phyloP scores from a whole-genome alignment of 2,113 vertebrate genomes.

The Sinocyclocheilus grahami region DNA sequence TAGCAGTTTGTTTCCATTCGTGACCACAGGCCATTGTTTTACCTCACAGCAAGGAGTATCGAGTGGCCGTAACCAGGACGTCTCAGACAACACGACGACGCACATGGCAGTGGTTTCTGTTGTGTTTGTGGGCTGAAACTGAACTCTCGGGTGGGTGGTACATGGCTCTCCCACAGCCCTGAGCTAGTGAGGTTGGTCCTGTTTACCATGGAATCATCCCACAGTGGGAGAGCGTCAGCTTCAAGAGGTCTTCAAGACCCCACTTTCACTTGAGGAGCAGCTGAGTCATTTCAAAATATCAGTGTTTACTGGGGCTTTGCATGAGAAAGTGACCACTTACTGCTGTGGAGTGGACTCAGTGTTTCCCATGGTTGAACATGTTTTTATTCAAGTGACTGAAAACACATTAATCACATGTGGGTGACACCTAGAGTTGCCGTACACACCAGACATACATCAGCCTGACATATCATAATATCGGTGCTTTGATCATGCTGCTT shows the following conservation, averaged over 20 bases:
- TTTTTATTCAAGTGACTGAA: conserved; percentile 66
- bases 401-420: conserved; percentile 61
- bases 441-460: conserved; percentile 13
- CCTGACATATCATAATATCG: conserved; percentile 43
- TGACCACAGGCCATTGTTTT: conserved; percentile 57
- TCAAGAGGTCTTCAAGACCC: conserved; percentile 56
- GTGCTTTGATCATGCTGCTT: conserved; percentile 51
- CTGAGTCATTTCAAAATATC: conserved; percentile 66
- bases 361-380: conserved; percentile 59
- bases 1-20: conserved; percentile 65
- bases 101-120: conserved; percentile 59
- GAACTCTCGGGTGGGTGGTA: conserved; percentile 42
- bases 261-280: conserved; percentile 55
- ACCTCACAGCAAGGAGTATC: conserved; percentile 45
- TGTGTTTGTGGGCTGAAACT: conserved; percentile 57
- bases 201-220: conserved; percentile 63
- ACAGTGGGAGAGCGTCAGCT: conserved; percentile 61
- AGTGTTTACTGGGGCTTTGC: conserved; percentile 62
- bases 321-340: conserved; percentile 54
- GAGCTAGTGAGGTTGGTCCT: conserved; percentile 54
- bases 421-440: conserved; percentile 20
- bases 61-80: conserved; percentile 59
- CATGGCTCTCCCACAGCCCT: conserved; percentile 51
- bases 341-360: conserved; percentile 47
- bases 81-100: conserved; percentile 53